Evolutionary conservation across 2,797 vertebrate species (phyloP).

Genomic region (Euphonia xanthogaster): DNA sequence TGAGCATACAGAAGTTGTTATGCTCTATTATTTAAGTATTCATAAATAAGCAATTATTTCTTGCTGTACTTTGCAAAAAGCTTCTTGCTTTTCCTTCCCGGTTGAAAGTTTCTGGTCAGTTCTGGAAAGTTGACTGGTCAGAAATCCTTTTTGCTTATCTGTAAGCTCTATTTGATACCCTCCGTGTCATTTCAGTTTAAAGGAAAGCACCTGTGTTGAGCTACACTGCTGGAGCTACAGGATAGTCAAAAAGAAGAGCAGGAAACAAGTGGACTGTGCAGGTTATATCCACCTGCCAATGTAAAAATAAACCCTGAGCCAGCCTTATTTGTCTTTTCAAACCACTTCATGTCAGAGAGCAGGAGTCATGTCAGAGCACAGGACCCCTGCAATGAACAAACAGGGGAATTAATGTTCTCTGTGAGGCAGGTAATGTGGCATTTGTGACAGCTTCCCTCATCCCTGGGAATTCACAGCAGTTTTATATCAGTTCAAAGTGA

Average conservation of each 20-base stretch:
- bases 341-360: not conserved
- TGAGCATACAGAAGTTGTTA: not conserved
- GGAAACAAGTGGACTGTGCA: not conserved
- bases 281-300: not conserved
- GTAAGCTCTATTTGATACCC: not conserved
- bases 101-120: not conserved
- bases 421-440: not conserved
- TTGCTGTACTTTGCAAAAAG: not conserved
- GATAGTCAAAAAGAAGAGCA: not conserved
- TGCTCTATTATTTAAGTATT: not conserved
- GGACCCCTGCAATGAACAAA: not conserved
- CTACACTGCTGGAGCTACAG: not conserved
- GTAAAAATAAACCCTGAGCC: not conserved
- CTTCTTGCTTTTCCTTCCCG: not conserved
- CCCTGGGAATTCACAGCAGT: not conserved
- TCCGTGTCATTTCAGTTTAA: not conserved
- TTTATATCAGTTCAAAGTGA: slow-evolving; percentile 17
- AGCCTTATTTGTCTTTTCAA: slow-evolving; percentile 5
- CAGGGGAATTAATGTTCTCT: not conserved
- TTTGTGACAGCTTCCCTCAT: slow-evolving; percentile 20
- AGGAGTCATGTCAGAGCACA: not conserved
- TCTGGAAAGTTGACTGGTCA: not conserved
- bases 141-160: not conserved
- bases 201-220: not conserved
- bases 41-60: not conserved